Percentiles rank a stretch among this genome's conserved stretches.
These are phyloP conservation scores for Desoria tigrina DNA, from an alignment of 2,888 invertebrate species.

Conservation along the genomic window DNA sequence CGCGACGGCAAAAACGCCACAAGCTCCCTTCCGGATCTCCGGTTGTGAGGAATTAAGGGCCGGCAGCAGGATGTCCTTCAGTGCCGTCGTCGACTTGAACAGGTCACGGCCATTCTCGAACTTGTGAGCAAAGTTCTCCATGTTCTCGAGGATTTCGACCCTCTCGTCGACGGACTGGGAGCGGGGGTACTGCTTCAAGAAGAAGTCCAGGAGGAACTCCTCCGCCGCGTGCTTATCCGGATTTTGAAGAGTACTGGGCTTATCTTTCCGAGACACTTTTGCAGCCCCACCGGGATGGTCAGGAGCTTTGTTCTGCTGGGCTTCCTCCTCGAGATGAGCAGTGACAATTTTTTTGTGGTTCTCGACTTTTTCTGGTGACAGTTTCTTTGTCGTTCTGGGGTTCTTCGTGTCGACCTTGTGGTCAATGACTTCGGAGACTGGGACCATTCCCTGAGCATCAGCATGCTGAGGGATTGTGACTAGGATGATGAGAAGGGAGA, in stretches of 20 bases:
- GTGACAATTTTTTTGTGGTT: constrained; percentile 45
- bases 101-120: constrained; percentile 51
- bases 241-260: constrained; percentile 43
- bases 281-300: too few relatives aligned
- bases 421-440: constrained; percentile 34
- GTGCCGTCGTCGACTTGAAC: constrained; percentile 44
- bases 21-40: constrained; percentile 44
- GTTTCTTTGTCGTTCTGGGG: constrained; percentile 19
- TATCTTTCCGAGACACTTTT: constrained; percentile 42
- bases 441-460: constrained; percentile 27
- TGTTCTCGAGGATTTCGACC: constrained; percentile 48
- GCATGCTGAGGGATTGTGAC: background rate
- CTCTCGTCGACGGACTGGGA: constrained; percentile 42
- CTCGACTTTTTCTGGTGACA: constrained; percentile 37
- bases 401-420: constrained; percentile 25
- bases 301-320: background rate
- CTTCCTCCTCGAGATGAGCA: constrained; percentile 31
- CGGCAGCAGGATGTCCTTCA: constrained; percentile 46
- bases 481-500: background rate
- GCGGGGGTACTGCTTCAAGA: constrained; percentile 44
- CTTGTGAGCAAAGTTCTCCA: constrained; percentile 51
- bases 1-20: constrained; percentile 49
- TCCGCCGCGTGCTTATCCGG: constrained; percentile 47
- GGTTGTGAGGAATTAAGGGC: constrained; percentile 45
- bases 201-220: constrained; percentile 43